Evolutionary conservation across 2,888 invertebrate genomes (phyloP), one percentile per base, ranked within the genome.

Genomic region (Macrophya alboannulata): DNA sequence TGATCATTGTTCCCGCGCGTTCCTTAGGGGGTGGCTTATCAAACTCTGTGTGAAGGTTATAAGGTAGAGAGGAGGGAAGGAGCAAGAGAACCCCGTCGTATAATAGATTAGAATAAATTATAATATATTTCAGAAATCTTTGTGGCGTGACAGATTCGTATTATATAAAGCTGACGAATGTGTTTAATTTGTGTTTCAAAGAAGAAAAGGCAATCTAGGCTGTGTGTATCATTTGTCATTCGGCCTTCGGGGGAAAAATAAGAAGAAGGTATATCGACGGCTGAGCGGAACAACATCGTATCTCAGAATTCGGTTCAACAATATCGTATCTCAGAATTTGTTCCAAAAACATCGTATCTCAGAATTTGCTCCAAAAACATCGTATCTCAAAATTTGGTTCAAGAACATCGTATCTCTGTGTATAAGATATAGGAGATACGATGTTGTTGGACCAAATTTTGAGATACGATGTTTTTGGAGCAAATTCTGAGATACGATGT

Each of bases 61-160:
- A 51, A 77, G 31, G 21, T 8, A n/a, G n/a, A n/a, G 17, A 55
- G 55, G 3, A 62, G 15, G 15, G 72, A 17, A 55, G 55, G 17
- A 37, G 51, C 77, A 55, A 55, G 71, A 71, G 55, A 77, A 77
- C 77, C 77, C 9, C 51, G 37, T 77, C 12, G 37, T 51, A 77
- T 51, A 55, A 77, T 55, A 37, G 77, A 77, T 77, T 77, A 77
- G 77, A 77, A 77, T 77, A 77, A 77, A 77, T 77, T 77, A 77
- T 77, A 51, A 77, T 55, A 55, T 37, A 77, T 48, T 48, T 77
- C 31, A 10, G 51, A 37, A 77, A 55, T 43, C 43, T 37, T 15
- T 2, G 77, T 17, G 55, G 6, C 12, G 37, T 17, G 48, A 77
- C 51, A 55, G 55, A 77, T 77, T 77, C 55, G 17, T 55, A 51